phyloP scores from a whole-genome alignment of 2,888 invertebrate species.

The Prenolepis imparis region DNA sequence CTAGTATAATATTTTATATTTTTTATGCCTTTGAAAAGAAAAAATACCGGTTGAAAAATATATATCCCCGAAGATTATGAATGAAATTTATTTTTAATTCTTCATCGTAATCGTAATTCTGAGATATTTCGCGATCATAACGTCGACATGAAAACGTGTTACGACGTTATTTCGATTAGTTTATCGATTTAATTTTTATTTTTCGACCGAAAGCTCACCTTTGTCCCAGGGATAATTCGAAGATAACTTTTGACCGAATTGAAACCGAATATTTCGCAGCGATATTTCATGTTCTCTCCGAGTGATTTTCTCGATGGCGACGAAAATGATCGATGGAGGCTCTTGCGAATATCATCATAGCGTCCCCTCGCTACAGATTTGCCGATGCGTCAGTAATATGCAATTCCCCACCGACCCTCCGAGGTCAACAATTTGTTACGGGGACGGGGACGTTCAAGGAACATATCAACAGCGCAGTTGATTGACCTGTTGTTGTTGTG shows the following conservation, averaged over 20 bases:
- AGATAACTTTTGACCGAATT: background rate
- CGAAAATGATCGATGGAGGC: conserved; percentile 53
- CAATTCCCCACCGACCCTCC: conserved; percentile 70
- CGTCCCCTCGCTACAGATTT: conserved; percentile 63
- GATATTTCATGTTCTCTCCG: background rate
- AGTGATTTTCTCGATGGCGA: conserved; percentile 32
- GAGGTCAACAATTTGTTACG: conserved; percentile 77
- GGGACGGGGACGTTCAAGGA: conserved; percentile 66
- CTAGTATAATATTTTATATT: background rate
- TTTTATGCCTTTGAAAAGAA: background rate
- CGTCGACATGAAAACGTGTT: background rate
- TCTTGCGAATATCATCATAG: conserved; percentile 42
- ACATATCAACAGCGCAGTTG: conserved; percentile 73
- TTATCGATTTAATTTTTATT: background rate
- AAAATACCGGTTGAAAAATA: background rate
- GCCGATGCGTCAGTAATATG: conserved; percentile 62
- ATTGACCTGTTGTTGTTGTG: conserved; percentile 68
- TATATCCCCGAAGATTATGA: background rate
- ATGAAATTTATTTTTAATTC: background rate
- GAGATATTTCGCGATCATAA: background rate
- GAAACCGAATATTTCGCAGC: background rate
- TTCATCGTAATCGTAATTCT: background rate
- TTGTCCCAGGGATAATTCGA: background rate
- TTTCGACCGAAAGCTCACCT: background rate
- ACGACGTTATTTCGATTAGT: background rate